Evolutionary conservation across 2,113 vertebrate species (phyloP).

Genomic region (Junco hyemalis): DNA sequence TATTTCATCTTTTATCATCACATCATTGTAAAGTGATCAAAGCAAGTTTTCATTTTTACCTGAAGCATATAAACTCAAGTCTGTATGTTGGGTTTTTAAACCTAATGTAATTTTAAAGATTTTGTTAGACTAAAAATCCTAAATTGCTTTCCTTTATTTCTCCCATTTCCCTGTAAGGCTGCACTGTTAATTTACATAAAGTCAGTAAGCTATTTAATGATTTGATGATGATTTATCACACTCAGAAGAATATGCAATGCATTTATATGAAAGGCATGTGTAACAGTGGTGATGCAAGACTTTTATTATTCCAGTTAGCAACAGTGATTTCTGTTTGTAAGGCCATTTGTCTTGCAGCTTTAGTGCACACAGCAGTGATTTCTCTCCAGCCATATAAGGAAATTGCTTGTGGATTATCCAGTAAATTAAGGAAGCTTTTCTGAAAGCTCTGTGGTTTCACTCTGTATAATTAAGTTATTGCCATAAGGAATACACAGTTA

Average conservation of each 20-base stretch:
- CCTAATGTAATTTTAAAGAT: not conserved
- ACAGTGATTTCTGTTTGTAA: conserved; percentile 42
- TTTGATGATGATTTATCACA: not conserved
- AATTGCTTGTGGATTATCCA: conserved; percentile 51
- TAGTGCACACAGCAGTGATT: conserved; percentile 30
- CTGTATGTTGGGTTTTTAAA: not conserved
- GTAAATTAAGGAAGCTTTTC: conserved; percentile 50
- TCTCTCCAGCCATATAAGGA: conserved; percentile 50
- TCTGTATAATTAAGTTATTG: conserved; percentile 48
- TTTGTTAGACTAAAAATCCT: not conserved
- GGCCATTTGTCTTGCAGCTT: conserved; percentile 52
- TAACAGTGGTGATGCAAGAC: not conserved
- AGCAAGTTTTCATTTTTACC: not conserved
- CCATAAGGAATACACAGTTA: conserved; percentile 8
- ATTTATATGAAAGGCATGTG: not conserved
- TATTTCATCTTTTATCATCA: not conserved
- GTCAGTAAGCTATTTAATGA: not conserved
- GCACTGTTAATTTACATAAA: not conserved
- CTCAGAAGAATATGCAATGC: not conserved
- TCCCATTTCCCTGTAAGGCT: not conserved
- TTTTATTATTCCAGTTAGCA: conserved; percentile 36
- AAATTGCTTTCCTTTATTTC: not conserved
- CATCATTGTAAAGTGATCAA: not conserved
- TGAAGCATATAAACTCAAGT: not conserved
- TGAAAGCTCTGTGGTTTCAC: conserved; percentile 35